Percentiles rank a stretch among this genome's conserved stretches.
Evolutionary conservation across 2,113 vertebrate genomes (phyloP).

Genomic region (Ictalurus furcatus): DNA sequence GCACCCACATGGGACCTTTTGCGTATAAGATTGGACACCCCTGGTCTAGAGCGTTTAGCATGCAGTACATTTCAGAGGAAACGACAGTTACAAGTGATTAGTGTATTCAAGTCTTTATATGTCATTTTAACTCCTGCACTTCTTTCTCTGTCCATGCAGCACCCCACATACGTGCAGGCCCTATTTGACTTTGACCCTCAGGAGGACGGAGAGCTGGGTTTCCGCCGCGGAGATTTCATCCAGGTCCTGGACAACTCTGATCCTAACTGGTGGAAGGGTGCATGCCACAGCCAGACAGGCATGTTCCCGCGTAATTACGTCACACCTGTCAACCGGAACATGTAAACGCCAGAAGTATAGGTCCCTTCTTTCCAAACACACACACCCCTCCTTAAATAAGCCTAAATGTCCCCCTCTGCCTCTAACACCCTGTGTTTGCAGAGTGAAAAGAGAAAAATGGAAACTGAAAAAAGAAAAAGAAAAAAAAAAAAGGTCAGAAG

Average conservation of each 20-base stretch:
- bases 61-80: background rate
- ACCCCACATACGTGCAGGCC: conserved; percentile 92
- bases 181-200: conserved; percentile 99
- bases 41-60: background rate
- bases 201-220: conserved; percentile 97
- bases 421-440: conserved; percentile 30
- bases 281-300: conserved; percentile 94
- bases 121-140: background rate
- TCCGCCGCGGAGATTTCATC: conserved; percentile 96
- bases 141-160: conserved; percentile 66
- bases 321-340: conserved; percentile 94
- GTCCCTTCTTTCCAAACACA: conserved; percentile 19
- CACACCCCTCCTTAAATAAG: conserved; percentile 11
- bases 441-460: conserved; percentile 31
- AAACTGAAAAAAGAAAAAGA: background rate
- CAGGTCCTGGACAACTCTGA: conserved; percentile 99
- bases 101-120: background rate
- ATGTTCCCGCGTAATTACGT: conserved; percentile 99
- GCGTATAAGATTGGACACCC: too few relatives aligned
- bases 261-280: conserved; percentile 99
- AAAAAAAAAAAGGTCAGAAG: conserved; percentile 3
- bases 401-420: conserved; percentile 32
- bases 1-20: too few relatives aligned
- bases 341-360: conserved; percentile 73
- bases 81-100: background rate